These are phyloP conservation scores for Diachasmimorpha longicaudata DNA, from an alignment of 1,140 invertebrate genomes.

Conservation along the genomic window DNA sequence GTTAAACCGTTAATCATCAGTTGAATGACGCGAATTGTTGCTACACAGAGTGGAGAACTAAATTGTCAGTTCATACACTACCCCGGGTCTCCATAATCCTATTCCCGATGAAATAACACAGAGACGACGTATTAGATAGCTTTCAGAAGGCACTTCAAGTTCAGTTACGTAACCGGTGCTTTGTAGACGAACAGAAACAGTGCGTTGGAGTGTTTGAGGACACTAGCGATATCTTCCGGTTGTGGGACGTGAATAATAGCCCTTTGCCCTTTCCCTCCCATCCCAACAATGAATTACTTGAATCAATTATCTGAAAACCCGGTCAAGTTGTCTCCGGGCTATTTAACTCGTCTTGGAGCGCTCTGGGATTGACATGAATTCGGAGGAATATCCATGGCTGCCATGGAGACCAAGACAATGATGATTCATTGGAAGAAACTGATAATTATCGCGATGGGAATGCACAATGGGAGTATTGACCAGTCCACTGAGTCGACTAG, in stretches of 20 bases:
- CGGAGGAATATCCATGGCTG: background rate
- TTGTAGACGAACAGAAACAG: background rate
- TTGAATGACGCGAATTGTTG: background rate
- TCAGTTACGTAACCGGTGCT: background rate
- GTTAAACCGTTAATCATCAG: background rate
- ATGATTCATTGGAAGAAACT: background rate
- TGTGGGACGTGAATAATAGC: background rate
- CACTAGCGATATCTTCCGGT: background rate
- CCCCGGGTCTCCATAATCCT: no score
- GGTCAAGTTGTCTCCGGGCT: background rate
- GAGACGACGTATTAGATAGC: background rate
- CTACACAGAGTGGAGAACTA: background rate
- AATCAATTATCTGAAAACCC: background rate
- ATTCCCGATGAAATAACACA: background rate
- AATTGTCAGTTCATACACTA: background rate
- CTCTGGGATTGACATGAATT: background rate
- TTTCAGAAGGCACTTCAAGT: background rate
- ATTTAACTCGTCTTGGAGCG: background rate
- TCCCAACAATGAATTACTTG: background rate
- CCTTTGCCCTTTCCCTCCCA: background rate
- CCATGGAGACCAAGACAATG: background rate
- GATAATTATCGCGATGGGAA: background rate
- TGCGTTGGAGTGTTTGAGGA: background rate
- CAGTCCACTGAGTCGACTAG: background rate
- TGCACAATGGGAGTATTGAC: background rate